Evolutionary conservation across 2,113 vertebrate species (phyloP).

Genomic region (Manacus vitellinus): DNA sequence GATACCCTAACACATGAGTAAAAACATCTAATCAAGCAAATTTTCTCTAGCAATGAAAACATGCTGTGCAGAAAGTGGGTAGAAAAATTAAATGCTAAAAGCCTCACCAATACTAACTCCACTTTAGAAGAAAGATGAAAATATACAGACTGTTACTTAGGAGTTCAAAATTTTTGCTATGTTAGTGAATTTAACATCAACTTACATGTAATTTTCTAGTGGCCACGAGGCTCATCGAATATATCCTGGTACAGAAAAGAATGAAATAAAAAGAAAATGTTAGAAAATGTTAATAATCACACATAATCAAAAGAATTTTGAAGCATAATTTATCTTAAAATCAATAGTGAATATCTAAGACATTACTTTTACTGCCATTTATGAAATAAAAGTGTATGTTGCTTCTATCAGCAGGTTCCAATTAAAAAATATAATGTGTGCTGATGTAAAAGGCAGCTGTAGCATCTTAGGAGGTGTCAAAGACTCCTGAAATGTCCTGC

Average conservation of each 20-base stretch:
- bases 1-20: not conserved
- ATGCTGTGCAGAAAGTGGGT: not conserved
- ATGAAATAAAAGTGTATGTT: not conserved
- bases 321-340: not conserved
- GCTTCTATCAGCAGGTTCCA: not conserved
- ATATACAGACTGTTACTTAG: not conserved
- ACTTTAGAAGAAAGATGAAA: not conserved
- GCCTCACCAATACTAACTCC: not conserved
- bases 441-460: too few relatives aligned
- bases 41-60: not conserved
- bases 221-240: not conserved
- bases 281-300: not conserved
- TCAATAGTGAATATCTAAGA: not conserved
- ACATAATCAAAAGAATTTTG: not conserved
- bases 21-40: not conserved
- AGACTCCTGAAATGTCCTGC: too few relatives aligned
- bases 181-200: not conserved
- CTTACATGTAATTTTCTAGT: not conserved
- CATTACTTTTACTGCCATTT: not conserved
- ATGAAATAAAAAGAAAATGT: not conserved
- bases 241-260: not conserved
- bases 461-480: too few relatives aligned
- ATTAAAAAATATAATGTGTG: not conserved
- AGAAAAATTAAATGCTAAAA: not conserved
- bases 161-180: not conserved